Evolutionary conservation across 1,140 invertebrate species (phyloP), one percentile per base, ranked within the genome.

Genomic region (Scaptomyza montana): DNA sequence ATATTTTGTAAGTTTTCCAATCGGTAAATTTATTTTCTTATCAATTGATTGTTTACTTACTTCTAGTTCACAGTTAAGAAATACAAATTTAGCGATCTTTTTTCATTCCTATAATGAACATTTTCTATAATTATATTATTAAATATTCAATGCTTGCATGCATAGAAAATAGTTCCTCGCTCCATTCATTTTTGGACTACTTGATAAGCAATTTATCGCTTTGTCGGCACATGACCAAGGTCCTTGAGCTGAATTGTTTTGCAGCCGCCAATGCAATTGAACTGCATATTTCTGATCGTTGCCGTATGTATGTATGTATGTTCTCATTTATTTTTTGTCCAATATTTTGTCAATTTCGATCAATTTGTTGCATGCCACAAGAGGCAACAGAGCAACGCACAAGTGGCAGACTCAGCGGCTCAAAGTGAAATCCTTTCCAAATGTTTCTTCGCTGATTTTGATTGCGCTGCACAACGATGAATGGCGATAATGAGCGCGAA

Each of bases 341-440:
- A 87, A 89, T 89, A 89, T 87, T 87, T 87, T 87, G 82, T 89
- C 84, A 87, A 89, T 87, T 87, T 87, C 85, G 84, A 89, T 87
- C 84, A 87, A 87, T 87, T 87, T 87, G 84, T 87, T 86, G 79
- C 79, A 86, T 89, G 84, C 84, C 84, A 87, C 69, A 43, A 43
- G 33, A 36, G 33, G 39, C 39, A 43, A 3, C 12, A 39, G 36
- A 39, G 10, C 36, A 39, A 53, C 62, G 30, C 63, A 41, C 61
- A 47, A 77, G 54, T 55, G 65, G 51, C 66, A 66, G 47, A 43
- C 25, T 21, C 10, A 13, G 45, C 16, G n/a, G 30, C 16, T 19
- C 63, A 36, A 64, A 71, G 60, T 80, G 55, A 85, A 87, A 86
- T 86, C 82, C 82, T 81, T 75, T 73, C 59, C 64, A 59, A 74